These are phyloP conservation scores for Palloptera scutellata DNA, from an alignment of 2,888 invertebrate species.

Conservation along the genomic window DNA sequence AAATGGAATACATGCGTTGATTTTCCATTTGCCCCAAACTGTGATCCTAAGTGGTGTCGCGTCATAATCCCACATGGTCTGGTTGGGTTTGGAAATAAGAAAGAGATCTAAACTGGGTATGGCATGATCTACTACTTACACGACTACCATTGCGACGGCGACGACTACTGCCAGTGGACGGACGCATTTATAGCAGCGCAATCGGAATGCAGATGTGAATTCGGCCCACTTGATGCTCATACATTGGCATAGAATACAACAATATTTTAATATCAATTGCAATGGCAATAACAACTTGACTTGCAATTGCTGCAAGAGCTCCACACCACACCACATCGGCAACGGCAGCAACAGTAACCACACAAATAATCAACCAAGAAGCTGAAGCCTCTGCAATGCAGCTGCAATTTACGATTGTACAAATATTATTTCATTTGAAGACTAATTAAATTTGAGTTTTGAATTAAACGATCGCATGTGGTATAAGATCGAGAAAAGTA, in stretches of 20 bases:
- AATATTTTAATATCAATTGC: conserved; percentile 11
- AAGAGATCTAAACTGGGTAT: too few relatives aligned
- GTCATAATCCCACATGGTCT: conserved; percentile 56
- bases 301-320: conserved; percentile 13
- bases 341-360: conserved; percentile 15
- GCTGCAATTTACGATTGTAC: conserved; percentile 51
- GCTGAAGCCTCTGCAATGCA: background rate
- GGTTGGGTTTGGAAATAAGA: conserved; percentile 7
- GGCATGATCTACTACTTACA: background rate
- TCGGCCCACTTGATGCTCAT: conserved; percentile 50
- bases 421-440: conserved; percentile 55
- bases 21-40: conserved; percentile 35
- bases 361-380: background rate
- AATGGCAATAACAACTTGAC: conserved; percentile 9
- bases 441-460: conserved; percentile 60
- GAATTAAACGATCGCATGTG: conserved; percentile 39
- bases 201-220: conserved; percentile 31
- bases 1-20: conserved; percentile 13
- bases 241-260: background rate
- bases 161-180: background rate
- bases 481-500: conserved; percentile 6
- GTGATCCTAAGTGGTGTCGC: conserved; percentile 49
- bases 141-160: background rate
- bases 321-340: conserved; percentile 15
- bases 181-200: conserved; percentile 14